Conservation (phyloP, 2,888 invertebrate species). For the Ormyrus rosae region DNA sequence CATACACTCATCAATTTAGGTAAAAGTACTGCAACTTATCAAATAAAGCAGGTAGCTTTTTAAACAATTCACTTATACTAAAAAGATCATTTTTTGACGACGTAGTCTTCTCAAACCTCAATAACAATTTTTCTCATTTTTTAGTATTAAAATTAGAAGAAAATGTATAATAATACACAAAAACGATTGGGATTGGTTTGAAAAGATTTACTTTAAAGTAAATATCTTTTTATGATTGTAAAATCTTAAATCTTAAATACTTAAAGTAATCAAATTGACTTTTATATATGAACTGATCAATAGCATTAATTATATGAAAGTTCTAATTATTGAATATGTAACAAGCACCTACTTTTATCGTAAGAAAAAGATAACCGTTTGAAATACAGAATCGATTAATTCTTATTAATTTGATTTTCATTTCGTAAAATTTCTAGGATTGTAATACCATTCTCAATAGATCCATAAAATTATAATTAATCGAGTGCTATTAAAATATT, state of each 20-base stretch:
- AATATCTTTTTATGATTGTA: not conserved
- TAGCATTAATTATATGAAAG: no score
- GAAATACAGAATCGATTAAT: not conserved
- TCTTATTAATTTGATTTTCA: not conserved
- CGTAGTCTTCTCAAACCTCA: conserved; percentile 30
- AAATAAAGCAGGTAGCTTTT: conserved; percentile 24
- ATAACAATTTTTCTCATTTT: conserved; percentile 18
- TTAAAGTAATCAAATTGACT: no score
- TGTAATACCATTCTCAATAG: conserved; percentile 2
- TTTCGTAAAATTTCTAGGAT: conserved; percentile 30
- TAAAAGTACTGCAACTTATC: conserved; percentile 12
- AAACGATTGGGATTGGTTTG: conserved; percentile 17
- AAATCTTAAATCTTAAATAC: not conserved
- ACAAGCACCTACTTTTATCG: no score
- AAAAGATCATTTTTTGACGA: conserved; percentile 25
- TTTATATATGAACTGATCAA: no score
- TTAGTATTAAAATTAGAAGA: conserved; percentile 5
- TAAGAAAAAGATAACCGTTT: no score
- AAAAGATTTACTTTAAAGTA: conserved; percentile 37
- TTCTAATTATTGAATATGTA: no score
- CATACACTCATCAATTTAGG: conserved; percentile 34
- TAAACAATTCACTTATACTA: conserved; percentile 14
- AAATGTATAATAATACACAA: conserved; percentile 1
- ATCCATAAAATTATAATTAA: not conserved
- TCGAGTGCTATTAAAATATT: not conserved